phyloP scores from a whole-genome alignment of 2,113 vertebrate species.

The Uria lomvia region DNA sequence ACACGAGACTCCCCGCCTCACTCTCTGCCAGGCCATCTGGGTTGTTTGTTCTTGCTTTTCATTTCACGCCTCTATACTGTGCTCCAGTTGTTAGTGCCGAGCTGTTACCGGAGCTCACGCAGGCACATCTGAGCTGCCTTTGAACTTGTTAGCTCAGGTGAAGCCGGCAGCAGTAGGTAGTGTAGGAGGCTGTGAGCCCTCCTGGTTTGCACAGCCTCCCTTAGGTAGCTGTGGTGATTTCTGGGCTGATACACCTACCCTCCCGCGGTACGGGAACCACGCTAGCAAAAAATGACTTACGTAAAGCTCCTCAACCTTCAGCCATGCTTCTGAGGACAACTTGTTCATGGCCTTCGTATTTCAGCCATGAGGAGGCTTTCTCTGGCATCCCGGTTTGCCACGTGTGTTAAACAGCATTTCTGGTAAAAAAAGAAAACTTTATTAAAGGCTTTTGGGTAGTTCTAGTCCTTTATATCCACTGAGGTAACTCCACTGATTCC shows the following conservation, averaged over 20 bases:
- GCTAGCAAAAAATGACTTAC: not conserved
- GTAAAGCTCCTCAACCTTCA: not conserved
- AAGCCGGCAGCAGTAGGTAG: not conserved
- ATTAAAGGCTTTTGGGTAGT: not conserved
- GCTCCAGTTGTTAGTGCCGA: not conserved
- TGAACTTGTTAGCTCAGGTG: slow-evolving; percentile 15
- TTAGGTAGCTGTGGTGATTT: slow-evolving; percentile 11
- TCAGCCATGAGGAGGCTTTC: not conserved
- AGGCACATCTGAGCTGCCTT: not conserved
- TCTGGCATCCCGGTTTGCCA: not conserved
- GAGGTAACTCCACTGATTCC: not conserved
- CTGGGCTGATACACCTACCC: slow-evolving; percentile 2
- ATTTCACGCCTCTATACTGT: fast-evolving
- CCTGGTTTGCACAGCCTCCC: not conserved
- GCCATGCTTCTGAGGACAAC: not conserved
- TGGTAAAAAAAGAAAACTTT: not conserved
- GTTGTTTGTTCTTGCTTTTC: not conserved
- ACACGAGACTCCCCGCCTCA: not conserved
- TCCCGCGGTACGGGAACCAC: not conserved
- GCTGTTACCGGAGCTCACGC: not conserved
- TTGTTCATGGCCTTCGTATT: fast-evolving
- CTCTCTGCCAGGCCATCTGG: not conserved
- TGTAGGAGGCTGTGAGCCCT: slow-evolving; percentile 15
- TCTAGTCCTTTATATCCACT: not conserved
- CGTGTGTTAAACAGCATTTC: not conserved